Evolutionary conservation across 2,113 vertebrate genomes (phyloP), one percentile per base, ranked within the genome.

Genomic region (Pristiophorus japonicus): DNA sequence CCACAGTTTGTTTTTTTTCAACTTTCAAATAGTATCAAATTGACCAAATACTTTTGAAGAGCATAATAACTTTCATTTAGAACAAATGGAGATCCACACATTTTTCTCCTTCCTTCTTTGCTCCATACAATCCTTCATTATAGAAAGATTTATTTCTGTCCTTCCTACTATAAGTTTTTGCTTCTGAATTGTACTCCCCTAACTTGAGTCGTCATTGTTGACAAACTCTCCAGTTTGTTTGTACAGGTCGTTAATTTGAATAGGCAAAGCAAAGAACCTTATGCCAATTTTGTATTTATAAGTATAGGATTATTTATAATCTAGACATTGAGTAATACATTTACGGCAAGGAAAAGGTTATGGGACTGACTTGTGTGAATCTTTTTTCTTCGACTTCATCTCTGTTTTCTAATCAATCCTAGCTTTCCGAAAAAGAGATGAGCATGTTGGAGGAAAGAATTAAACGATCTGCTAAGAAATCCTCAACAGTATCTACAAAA

Each of bases 381-480:
- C 51, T 14, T 78, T 78, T 4, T 78, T n/a, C 14, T 18, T 42
- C n/a, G 12, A 4, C n/a, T 78, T 42, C 1, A 81, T 42, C 5
- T 81, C n/a, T 59, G 59, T 8, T 45, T 73, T 91, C 75, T 96
- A 63, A 96, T 78, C 96, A 63, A 96, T 78, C 96, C 24, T 95
- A 99, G 99, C 98, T 99, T 96, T 99, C 99, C 6, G 99, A 99
- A 96, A 99, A 99, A 96, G 99, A 99, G 96, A 98, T 99, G 99
- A 99, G 99, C 97, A 99, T 99, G 99, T 96, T 99, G 59, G 99
- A 99, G 96, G 99, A 99, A 95, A 97, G 99, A 95, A 99, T 99
- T 97, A 99, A 99, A 66, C 98, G 99, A 1, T 98, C 99, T 11
- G 99, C 99, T 55, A 99, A 99, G 97, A 99, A 98, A 96, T 97